phyloP scores from a whole-genome alignment of 2,113 vertebrate genomes.

The Miniopterus natalensis region DNA sequence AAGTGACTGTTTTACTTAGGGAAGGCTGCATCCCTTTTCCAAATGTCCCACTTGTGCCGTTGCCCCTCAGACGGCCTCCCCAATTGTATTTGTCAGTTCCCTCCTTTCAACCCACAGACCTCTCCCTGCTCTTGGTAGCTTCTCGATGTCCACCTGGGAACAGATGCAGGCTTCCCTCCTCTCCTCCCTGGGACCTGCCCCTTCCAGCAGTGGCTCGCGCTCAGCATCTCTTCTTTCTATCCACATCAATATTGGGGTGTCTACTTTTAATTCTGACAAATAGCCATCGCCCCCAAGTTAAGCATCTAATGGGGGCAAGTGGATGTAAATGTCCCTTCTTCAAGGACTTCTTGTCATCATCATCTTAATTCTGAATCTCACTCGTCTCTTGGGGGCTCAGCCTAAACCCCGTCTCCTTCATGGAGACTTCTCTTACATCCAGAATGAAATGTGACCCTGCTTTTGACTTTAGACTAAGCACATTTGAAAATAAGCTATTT shows the following conservation, averaged over 20 bases:
- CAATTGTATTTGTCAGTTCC: neutral
- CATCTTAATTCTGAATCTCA: neutral
- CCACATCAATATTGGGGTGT: too few relatives aligned
- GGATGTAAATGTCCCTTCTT: neutral
- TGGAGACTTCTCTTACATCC: neutral
- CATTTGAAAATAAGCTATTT: neutral
- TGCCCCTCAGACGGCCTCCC: neutral
- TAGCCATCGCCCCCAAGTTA: neutral
- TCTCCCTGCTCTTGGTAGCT: neutral
- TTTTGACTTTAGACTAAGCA: neutral
- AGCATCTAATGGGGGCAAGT: neutral
- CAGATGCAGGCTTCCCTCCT: too few relatives aligned
- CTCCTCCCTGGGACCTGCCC: neutral
- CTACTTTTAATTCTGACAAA: neutral
- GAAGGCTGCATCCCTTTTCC: neutral
- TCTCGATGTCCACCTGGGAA: too few relatives aligned
- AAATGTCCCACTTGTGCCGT: neutral
- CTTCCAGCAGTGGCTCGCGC: neutral
- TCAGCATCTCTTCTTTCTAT: neutral
- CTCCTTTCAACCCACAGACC: neutral
- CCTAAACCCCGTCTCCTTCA: neutral
- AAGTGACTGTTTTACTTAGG: neutral
- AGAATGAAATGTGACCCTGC: neutral
- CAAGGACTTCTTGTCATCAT: neutral
- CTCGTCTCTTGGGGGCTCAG: neutral